Conservation (phyloP, 2,888 invertebrate genomes). For the Kuschelorhynchus macadamiae region DNA sequence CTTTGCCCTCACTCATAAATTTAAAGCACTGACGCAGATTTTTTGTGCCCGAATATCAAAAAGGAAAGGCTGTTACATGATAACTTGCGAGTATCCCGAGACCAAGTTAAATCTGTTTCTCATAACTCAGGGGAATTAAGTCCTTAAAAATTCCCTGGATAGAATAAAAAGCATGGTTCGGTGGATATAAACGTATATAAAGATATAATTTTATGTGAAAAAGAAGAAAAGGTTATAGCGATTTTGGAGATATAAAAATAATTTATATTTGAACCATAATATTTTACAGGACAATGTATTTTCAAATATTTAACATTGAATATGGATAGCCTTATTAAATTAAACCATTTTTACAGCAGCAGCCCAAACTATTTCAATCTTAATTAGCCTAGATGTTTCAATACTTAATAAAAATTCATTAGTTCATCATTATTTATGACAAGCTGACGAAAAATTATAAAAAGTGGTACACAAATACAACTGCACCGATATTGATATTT, state of each 20-base stretch:
- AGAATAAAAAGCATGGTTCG: conserved; percentile 7
- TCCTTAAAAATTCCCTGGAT: conserved; percentile 33
- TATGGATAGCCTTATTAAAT: no score
- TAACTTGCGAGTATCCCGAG: conserved; percentile 37
- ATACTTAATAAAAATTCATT: no score
- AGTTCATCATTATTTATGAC: no score
- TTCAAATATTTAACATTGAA: no score
- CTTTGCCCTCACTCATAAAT: conserved; percentile 31
- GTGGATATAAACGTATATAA: background rate
- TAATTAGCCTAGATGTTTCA: no score
- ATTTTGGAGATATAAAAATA: background rate
- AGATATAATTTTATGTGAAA: background rate
- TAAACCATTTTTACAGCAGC: no score
- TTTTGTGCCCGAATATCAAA: conserved; percentile 20
- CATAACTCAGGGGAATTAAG: conserved; percentile 35
- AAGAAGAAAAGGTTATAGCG: background rate
- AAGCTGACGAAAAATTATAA: no score
- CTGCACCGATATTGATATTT: no score
- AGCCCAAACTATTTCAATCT: no score
- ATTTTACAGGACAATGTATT: no score
- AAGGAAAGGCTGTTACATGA: conserved; percentile 27
- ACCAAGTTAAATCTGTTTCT: conserved; percentile 40
- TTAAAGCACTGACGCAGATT: conserved; percentile 23
- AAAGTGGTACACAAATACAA: no score
- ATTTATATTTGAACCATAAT: no score